Evolutionary conservation across 2,797 vertebrate genomes (phyloP).

Genomic region (Anguilla obscura): DNA sequence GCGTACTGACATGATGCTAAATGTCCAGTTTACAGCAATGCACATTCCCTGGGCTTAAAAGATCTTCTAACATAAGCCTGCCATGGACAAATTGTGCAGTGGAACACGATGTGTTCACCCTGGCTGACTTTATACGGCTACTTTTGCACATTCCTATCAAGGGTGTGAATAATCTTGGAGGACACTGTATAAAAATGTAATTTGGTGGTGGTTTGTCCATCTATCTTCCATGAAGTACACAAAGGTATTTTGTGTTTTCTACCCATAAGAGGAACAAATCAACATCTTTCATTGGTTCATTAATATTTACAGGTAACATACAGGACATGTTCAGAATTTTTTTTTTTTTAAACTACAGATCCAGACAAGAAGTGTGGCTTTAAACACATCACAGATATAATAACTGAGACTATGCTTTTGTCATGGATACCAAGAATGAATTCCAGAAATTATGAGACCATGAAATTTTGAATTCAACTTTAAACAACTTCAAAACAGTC

Average conservation of each 20-base stretch:
- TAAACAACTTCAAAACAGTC: background rate
- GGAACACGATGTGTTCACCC: background rate
- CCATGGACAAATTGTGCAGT: background rate
- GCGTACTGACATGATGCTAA: background rate
- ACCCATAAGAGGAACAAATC: background rate
- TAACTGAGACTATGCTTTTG: background rate
- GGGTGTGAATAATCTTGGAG: too few species aligned
- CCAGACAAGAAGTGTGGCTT: background rate
- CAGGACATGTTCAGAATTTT: too few species aligned
- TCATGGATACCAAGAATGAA: background rate
- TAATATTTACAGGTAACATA: background rate
- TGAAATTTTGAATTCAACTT: background rate
- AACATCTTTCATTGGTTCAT: background rate
- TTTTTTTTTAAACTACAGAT: background rate
- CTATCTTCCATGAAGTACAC: background rate
- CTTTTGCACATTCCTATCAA: too few species aligned
- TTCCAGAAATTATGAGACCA: background rate
- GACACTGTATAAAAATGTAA: too few species aligned
- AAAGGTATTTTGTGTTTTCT: background rate
- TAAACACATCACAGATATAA: background rate
- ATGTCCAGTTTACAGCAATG: background rate
- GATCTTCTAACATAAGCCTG: background rate
- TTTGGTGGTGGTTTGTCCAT: background rate
- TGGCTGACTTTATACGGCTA: too few species aligned
- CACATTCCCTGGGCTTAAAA: background rate